Percentiles rank a stretch among this genome's conserved stretches.
These are phyloP conservation scores for Dryococelus australis DNA, from an alignment of 2,888 invertebrate genomes.

Conservation along the genomic window DNA sequence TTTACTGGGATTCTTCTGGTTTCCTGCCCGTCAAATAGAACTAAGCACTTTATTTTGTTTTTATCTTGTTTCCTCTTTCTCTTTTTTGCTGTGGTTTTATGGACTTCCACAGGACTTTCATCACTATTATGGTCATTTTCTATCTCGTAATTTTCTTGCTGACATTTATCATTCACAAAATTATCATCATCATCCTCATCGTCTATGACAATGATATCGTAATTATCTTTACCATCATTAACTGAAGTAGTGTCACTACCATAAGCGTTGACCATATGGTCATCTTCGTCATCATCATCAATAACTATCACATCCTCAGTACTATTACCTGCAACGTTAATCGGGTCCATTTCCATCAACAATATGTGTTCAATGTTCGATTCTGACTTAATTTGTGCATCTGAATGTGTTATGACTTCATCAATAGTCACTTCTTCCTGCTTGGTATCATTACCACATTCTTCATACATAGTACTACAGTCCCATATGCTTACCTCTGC, in stretches of 20 bases:
- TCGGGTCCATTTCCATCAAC: too few species aligned
- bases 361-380: too few species aligned
- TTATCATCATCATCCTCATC: background rate
- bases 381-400: too few species aligned
- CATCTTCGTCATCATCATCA: background rate
- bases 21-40: background rate
- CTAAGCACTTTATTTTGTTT: background rate
- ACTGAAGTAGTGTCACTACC: background rate
- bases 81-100: background rate
- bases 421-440: background rate
- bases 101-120: background rate
- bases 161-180: background rate
- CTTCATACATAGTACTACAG: background rate
- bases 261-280: background rate
- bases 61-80: background rate
- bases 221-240: background rate
- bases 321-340: too few species aligned
- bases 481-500: background rate
- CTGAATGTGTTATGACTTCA: background rate
- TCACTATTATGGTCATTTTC: background rate
- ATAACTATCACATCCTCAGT: background rate
- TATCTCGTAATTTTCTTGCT: background rate
- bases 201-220: background rate
- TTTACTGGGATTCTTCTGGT: background rate
- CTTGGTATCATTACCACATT: background rate